phyloP scores from a whole-genome alignment of 1,140 invertebrate species.

The Drosophila miranda region DNA sequence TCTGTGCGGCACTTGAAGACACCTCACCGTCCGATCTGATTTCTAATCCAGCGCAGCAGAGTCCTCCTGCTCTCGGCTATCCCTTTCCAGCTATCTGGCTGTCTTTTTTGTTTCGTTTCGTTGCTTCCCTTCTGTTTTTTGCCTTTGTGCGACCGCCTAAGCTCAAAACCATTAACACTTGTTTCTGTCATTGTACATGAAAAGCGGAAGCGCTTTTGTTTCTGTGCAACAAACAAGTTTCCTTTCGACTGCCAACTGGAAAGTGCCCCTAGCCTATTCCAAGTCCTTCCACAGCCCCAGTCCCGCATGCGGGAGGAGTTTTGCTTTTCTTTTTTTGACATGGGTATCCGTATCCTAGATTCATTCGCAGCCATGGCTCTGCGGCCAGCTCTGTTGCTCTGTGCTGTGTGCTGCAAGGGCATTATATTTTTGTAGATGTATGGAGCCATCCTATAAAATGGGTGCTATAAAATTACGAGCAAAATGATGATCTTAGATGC shows the following conservation, averaged over 20 bases:
- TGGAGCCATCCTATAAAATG: too few relatives aligned
- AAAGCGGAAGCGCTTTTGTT: constrained; percentile 78
- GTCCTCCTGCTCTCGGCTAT: neutral
- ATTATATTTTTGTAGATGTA: too few relatives aligned
- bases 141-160: constrained; percentile 37
- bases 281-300: neutral
- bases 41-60: constrained; percentile 9
- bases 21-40: neutral
- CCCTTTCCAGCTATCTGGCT: constrained; percentile 1
- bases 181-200: constrained; percentile 79
- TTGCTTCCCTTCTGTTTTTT: constrained; percentile 6
- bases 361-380: constrained; percentile 27
- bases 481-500: too few relatives aligned
- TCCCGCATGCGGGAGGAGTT: too few relatives aligned
- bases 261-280: constrained; percentile 49
- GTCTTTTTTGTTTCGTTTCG: neutral
- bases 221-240: constrained; percentile 79
- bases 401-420: too few relatives aligned
- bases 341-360: constrained; percentile 74
- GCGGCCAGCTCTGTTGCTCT: too few relatives aligned
- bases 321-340: constrained; percentile 64
- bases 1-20: too few relatives aligned
- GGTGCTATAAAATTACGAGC: too few relatives aligned
- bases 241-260: constrained; percentile 44
- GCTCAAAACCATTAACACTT: constrained; percentile 77